Conservation (phyloP, 2,888 invertebrate genomes). For the Dysmachus trigonus region DNA sequence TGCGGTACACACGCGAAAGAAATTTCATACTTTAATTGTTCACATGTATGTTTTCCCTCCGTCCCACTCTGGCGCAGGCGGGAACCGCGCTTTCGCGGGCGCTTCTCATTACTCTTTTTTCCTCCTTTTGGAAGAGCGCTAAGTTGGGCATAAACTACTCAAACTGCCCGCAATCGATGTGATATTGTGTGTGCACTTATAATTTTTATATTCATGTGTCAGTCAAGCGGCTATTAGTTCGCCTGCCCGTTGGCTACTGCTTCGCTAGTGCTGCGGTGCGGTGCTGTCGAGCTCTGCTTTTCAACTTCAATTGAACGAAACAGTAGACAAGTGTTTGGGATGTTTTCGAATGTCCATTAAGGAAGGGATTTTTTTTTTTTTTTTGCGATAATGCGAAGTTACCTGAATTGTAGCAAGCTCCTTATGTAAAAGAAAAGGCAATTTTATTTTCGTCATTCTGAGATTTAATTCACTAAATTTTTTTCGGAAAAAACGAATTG, state of each 20-base stretch:
- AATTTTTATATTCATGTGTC: conserved; percentile 16
- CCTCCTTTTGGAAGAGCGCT: background rate
- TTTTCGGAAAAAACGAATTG: background rate
- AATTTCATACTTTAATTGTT: conserved; percentile 35
- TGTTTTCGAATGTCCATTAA: background rate
- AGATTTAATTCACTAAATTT: background rate
- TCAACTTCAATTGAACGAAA: background rate
- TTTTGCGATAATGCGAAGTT: background rate
- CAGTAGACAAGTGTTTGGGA: background rate
- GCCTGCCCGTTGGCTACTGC: background rate
- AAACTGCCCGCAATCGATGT: background rate
- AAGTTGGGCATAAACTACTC: background rate
- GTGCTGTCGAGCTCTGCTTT: background rate
- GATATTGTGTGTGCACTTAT: background rate
- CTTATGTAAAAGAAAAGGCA: no score
- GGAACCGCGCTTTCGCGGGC: background rate
- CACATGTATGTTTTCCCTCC: conserved; percentile 16
- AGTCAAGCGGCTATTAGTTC: background rate
- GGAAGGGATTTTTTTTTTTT: background rate
- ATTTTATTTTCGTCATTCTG: no score
- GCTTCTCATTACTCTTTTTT: background rate
- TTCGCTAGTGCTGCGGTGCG: background rate
- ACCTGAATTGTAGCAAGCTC: background rate
- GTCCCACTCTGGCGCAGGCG: background rate
- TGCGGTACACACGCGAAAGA: background rate